phyloP scores from a whole-genome alignment of 2,888 invertebrate species.

The Apodemia duryi region DNA sequence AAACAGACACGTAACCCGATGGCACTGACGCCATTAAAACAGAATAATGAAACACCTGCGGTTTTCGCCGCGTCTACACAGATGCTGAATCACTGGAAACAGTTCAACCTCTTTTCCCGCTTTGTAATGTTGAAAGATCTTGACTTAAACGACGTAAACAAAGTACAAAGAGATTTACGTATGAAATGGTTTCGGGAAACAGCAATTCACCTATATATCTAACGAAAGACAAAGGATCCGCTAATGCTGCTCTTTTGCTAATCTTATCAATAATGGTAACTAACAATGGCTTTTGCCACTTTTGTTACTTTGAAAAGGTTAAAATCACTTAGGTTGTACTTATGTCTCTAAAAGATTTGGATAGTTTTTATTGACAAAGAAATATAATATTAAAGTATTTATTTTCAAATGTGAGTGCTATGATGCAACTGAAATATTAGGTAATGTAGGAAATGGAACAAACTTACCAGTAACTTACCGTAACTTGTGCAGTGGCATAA shows the following conservation, averaged over 20 bases:
- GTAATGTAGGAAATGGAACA: no score
- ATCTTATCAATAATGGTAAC: not conserved
- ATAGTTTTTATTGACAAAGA: not conserved
- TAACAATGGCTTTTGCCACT: not conserved
- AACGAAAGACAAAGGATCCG: not conserved
- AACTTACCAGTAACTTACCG: no score
- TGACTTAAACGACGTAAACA: slow-evolving; percentile 19
- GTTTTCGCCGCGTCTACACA: slow-evolving; percentile 46
- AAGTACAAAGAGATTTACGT: slow-evolving; percentile 19
- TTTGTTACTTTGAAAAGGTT: not conserved
- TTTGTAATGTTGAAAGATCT: slow-evolving; percentile 20
- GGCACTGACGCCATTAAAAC: slow-evolving; percentile 68
- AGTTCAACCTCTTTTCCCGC: slow-evolving; percentile 23
- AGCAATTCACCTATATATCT: slow-evolving; percentile 1
- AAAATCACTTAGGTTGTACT: no score
- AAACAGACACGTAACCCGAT: slow-evolving; percentile 50
- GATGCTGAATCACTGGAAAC: slow-evolving; percentile 32
- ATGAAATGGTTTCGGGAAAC: not conserved
- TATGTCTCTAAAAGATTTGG: not conserved
- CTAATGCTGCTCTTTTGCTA: not conserved
- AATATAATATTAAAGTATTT: no score
- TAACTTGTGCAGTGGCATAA: no score
- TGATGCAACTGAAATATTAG: no score
- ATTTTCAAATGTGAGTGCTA: no score
- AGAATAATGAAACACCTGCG: slow-evolving; percentile 76